A percentile compares a stretch with the other conserved stretches of the same genome.
phyloP scores from a whole-genome alignment of 2,888 invertebrate species.

The Drosophila paracracens region DNA sequence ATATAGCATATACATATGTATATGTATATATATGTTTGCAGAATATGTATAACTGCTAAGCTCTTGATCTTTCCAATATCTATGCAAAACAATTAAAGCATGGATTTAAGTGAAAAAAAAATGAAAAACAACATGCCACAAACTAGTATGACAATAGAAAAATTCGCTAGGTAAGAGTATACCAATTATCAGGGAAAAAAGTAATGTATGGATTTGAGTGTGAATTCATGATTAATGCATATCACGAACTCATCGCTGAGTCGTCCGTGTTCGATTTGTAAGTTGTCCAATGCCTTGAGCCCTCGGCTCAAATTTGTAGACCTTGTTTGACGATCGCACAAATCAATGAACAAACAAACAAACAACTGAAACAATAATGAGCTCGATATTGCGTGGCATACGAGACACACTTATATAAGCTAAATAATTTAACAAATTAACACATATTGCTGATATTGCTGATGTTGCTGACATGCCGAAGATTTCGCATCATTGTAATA shows the following conservation, averaged over 20 bases:
- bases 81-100: not conserved
- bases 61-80: not conserved
- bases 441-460: not conserved
- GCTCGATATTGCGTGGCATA: not conserved
- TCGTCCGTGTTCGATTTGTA: slow-evolving; percentile 1
- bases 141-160: not conserved
- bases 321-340: slow-evolving; percentile 11
- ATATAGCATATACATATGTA: not conserved
- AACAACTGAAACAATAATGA: slow-evolving; percentile 1
- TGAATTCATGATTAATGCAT: slow-evolving; percentile 19
- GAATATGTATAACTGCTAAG: not conserved
- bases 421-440: not conserved
- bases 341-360: not conserved
- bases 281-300: slow-evolving; percentile 1
- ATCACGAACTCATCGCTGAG: slow-evolving; percentile 20
- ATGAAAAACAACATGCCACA: not conserved
- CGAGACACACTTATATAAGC: slow-evolving; percentile 1
- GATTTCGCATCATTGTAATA: not conserved
- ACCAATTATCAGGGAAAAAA: not conserved
- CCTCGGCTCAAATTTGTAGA: slow-evolving; percentile 7
- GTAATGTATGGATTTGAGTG: slow-evolving; percentile 1
- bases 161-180: not conserved
- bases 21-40: not conserved
- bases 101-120: not conserved
- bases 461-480: not conserved